Percentiles rank a stretch among this genome's conserved stretches.
phyloP scores from a whole-genome alignment of 2,888 invertebrate genomes.

The Agrotis puta region DNA sequence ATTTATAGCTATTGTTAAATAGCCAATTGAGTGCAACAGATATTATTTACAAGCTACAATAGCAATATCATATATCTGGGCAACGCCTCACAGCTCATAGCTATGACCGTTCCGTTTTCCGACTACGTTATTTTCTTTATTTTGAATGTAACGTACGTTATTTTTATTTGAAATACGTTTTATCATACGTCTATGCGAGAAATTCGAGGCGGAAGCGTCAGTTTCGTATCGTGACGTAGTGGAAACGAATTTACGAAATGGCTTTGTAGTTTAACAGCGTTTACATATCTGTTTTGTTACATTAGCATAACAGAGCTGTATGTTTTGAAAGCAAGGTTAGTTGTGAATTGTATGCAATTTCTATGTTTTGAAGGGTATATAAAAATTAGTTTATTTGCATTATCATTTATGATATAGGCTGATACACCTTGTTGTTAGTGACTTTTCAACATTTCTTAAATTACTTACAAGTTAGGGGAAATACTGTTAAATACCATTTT shows the following conservation, averaged over 20 bases:
- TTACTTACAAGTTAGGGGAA: neutral
- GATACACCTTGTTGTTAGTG: neutral
- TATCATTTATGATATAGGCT: neutral
- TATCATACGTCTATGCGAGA: slow-evolving; percentile 40
- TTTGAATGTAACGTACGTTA: slow-evolving; percentile 27
- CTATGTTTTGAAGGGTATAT: neutral
- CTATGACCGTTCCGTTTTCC: slow-evolving; percentile 33
- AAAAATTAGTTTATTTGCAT: neutral
- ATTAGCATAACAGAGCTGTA: slow-evolving; percentile 29
- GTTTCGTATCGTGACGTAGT: slow-evolving; percentile 29
- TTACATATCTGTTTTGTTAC: slow-evolving; percentile 12
- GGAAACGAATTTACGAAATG: slow-evolving; percentile 41
- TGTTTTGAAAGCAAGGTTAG: slow-evolving; percentile 6
- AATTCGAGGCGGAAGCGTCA: slow-evolving; percentile 18
- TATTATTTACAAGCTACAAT: slow-evolving; percentile 20
- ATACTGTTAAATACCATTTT: too few species aligned
- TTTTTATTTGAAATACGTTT: slow-evolving; percentile 45
- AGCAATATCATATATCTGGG: slow-evolving; percentile 30
- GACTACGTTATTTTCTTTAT: slow-evolving; percentile 56
- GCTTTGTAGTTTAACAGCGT: slow-evolving; percentile 39
- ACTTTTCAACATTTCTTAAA: neutral
- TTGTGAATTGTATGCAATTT: slow-evolving; percentile 5
- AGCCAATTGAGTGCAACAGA: too few species aligned
- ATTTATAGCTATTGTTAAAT: too few species aligned
- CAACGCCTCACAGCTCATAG: slow-evolving; percentile 17